These are phyloP conservation scores for Anas platyrhynchos DNA, from an alignment of 2,113 vertebrate species.

Conservation along the genomic window DNA sequence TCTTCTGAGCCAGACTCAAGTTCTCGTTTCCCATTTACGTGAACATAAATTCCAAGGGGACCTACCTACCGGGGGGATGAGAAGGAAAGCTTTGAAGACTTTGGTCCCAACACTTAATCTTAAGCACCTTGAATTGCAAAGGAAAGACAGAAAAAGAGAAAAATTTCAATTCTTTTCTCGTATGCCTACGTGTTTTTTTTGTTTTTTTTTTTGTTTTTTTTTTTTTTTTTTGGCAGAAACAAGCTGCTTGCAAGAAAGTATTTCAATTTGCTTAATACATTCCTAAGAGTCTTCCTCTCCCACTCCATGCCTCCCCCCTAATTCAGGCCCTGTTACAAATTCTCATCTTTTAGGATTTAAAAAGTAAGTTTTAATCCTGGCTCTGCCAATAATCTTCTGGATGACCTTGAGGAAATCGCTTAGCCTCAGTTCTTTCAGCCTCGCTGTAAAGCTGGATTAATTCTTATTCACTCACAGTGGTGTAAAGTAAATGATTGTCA, in stretches of 20 bases:
- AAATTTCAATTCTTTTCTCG: not conserved
- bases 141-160: not conserved
- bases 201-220: not conserved
- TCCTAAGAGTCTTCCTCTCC: not conserved
- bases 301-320: too few species aligned
- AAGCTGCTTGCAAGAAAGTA: not conserved
- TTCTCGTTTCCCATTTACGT: not conserved
- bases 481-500: slow-evolving; percentile 23
- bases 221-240: not conserved
- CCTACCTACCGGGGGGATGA: not conserved
- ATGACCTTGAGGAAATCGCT: slow-evolving; percentile 47
- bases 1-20: not conserved
- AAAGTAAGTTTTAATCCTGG: slow-evolving; percentile 33
- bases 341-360: slow-evolving; percentile 24
- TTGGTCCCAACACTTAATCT: not conserved
- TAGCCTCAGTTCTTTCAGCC: slow-evolving; percentile 25
- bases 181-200: not conserved
- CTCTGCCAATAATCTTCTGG: slow-evolving; percentile 38
- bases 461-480: slow-evolving; percentile 4
- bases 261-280: not conserved
- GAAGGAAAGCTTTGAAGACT: not conserved
- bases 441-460: slow-evolving; percentile 23
- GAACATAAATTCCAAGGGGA: not conserved
- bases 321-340: not conserved
- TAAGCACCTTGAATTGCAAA: not conserved